Evolutionary conservation across 1,140 invertebrate genomes (phyloP).

Genomic region (Lepidurus arcticus): DNA sequence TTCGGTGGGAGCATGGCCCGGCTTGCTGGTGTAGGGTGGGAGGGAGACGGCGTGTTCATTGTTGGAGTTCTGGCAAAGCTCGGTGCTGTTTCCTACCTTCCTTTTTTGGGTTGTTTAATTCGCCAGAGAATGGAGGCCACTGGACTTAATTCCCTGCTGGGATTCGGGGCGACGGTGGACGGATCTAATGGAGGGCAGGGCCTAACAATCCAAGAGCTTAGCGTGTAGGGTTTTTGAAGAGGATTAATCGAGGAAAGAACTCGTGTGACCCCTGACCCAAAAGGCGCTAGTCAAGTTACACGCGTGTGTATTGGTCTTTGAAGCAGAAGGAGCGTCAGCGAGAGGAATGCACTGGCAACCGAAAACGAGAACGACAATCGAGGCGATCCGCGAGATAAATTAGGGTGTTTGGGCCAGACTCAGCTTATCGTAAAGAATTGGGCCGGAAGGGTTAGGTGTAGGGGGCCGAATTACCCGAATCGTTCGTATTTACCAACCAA

Average conservation of each 20-base stretch:
- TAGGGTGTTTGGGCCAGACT: neutral
- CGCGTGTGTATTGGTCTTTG: neutral
- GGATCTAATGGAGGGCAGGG: neutral
- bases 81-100: too few relatives aligned
- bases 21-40: too few relatives aligned
- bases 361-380: neutral
- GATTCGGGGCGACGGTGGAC: neutral
- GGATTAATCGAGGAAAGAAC: conserved; percentile 17
- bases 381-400: neutral
- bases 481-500: neutral
- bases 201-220: conserved; percentile 8
- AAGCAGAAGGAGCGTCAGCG: neutral
- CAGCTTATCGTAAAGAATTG: conserved; percentile 4
- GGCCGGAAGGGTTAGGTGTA: conserved; percentile 5
- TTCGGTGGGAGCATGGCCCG: too few relatives aligned
- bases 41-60: too few relatives aligned
- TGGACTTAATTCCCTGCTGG: conserved; percentile 5
- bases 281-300: conserved; percentile 15
- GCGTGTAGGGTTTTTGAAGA: neutral
- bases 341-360: neutral
- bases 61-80: too few relatives aligned
- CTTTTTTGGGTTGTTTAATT: neutral
- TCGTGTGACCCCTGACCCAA: conserved; percentile 17
- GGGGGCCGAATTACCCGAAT: neutral
- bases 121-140: neutral